These are phyloP conservation scores for Cyphomyrus discorhynchus DNA, from an alignment of 2,113 vertebrate genomes.

Conservation along the genomic window DNA sequence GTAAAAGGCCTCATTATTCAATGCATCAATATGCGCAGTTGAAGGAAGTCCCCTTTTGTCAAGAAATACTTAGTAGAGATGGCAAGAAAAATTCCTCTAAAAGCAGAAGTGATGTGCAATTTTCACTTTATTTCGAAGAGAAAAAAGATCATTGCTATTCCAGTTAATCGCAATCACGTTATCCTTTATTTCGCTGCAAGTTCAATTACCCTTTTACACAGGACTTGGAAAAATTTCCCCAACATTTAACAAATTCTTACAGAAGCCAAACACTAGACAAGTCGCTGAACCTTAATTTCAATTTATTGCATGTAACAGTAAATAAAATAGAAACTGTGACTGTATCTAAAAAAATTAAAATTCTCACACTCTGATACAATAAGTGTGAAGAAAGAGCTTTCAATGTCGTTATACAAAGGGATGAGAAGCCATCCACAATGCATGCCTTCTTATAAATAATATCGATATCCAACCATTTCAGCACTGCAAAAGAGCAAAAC, in stretches of 20 bases:
- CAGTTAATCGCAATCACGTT: not conserved
- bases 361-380: conserved; percentile 17
- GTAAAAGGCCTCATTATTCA: not conserved
- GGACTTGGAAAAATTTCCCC: not conserved
- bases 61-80: not conserved
- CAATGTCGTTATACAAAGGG: not conserved
- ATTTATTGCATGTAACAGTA: conserved; percentile 90
- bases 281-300: conserved; percentile 55
- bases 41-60: not conserved
- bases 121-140: conserved; percentile 1
- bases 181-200: not conserved
- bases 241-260: conserved; percentile 4
- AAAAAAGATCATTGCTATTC: not conserved
- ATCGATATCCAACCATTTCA: not conserved
- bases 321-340: conserved; percentile 80
- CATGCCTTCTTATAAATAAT: not conserved
- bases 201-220: not conserved
- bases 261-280: conserved; percentile 12
- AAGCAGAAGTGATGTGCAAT: conserved; percentile 3
- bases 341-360: conserved; percentile 32
- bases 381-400: conserved; percentile 22
- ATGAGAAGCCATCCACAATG: not conserved
- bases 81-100: not conserved
- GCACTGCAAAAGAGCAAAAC: not conserved
- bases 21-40: not conserved